Evolutionary conservation across 2,888 invertebrate genomes (phyloP).

Genomic region (Unio delphinus): DNA sequence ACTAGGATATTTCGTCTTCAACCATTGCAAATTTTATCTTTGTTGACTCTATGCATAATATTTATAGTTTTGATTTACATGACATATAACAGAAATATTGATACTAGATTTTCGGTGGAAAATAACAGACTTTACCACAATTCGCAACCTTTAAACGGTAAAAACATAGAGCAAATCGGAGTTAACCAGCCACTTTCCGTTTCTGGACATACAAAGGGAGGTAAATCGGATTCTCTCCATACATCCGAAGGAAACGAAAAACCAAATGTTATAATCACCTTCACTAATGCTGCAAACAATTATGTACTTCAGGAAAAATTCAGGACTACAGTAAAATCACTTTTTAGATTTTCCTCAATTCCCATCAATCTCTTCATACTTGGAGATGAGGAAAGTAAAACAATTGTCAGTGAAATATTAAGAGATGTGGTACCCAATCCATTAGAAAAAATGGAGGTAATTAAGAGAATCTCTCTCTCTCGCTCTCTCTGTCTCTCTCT

Average conservation of each 20-base stretch:
- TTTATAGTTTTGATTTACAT: constrained; percentile 1
- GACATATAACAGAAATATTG: neutral
- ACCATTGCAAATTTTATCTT: neutral
- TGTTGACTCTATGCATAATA: neutral
- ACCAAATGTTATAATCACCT: constrained; percentile 46
- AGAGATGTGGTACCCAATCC: constrained; percentile 13
- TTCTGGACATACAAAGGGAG: neutral
- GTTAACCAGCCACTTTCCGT: no score
- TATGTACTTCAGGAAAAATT: constrained; percentile 42
- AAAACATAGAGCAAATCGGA: no score
- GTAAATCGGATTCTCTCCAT: neutral
- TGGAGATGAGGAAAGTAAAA: constrained; percentile 61
- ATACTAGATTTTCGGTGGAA: neutral
- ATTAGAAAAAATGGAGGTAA: no score
- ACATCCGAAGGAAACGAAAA: neutral
- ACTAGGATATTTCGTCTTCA: no score
- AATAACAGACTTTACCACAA: constrained; percentile 2
- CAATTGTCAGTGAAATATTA: constrained; percentile 51
- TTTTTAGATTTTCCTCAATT: constrained; percentile 36
- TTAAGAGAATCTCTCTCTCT: no score
- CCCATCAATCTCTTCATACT: constrained; percentile 55
- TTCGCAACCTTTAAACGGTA: no score
- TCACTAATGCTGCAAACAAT: constrained; percentile 48
- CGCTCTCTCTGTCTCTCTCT: no score
- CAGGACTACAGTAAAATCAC: constrained; percentile 39